These are phyloP conservation scores for Homarus gammarus DNA, from an alignment of 2,888 invertebrate species.

Conservation along the genomic window DNA sequence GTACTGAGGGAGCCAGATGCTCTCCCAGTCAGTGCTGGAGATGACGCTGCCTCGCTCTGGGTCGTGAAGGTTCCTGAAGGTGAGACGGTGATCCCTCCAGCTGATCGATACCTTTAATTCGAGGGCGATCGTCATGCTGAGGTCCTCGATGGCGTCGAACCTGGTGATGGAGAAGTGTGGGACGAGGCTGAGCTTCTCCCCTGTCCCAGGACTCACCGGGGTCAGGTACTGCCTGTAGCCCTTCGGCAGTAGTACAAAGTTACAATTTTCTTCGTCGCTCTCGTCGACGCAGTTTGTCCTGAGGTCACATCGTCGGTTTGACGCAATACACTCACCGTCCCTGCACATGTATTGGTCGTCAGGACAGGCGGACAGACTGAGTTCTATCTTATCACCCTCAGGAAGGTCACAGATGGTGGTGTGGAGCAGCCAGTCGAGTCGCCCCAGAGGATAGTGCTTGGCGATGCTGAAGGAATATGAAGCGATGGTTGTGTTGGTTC, in stretches of 20 bases:
- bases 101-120: background rate
- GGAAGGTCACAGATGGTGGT: background rate
- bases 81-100: constrained; percentile 1
- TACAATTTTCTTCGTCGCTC: constrained; percentile 15
- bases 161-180: background rate
- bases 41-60: background rate
- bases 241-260: background rate
- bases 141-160: background rate
- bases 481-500: background rate
- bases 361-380: constrained; percentile 1
- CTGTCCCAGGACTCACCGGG: background rate
- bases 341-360: constrained; percentile 20
- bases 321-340: background rate
- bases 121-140: background rate
- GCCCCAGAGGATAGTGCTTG: background rate
- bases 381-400: background rate
- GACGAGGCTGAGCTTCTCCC: background rate
- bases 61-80: background rate
- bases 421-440: background rate
- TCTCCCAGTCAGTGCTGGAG: background rate
- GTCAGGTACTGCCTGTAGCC: background rate
- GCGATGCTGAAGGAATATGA: background rate
- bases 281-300: constrained; percentile 1
- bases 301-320: background rate
- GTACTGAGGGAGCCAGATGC: constrained; percentile 1